These are phyloP conservation scores for Leptinotarsa tumamoca DNA, from an alignment of 2,888 invertebrate species.

Conservation along the genomic window DNA sequence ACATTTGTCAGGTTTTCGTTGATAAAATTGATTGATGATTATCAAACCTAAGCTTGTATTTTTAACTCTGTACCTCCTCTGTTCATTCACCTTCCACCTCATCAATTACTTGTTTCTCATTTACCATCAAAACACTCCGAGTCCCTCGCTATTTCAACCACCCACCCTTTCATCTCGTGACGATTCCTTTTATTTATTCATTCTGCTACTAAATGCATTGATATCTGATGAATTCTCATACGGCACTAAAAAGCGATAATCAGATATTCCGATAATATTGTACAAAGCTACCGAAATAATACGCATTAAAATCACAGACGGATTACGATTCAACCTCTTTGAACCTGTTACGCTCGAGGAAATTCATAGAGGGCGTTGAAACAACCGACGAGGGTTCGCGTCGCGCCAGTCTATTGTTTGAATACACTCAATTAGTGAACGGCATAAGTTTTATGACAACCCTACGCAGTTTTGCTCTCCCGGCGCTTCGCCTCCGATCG, in stretches of 20 bases:
- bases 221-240: conserved; percentile 50
- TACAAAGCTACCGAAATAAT: conserved; percentile 65
- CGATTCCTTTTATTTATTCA: conserved; percentile 47
- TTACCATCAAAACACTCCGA: conserved; percentile 14
- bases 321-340: conserved; percentile 64
- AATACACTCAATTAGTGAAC: conserved; percentile 65
- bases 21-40: not conserved
- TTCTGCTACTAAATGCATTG: conserved; percentile 46
- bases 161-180: conserved; percentile 32
- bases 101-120: conserved; percentile 9
- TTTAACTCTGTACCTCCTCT: not conserved
- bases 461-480: conserved; percentile 31
- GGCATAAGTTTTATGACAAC: conserved; percentile 55
- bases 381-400: conserved; percentile 58
- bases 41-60: not conserved
- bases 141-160: not conserved
- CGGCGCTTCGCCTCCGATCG: conserved; percentile 27
- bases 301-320: conserved; percentile 65
- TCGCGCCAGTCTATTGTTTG: conserved; percentile 62
- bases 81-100: not conserved
- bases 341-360: conserved; percentile 64
- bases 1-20: no score
- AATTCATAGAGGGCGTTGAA: conserved; percentile 58
- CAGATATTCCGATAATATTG: conserved; percentile 60
- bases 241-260: conserved; percentile 61